Base-by-base conservation (phyloP, 2,797 vertebrate species). In the Enteromius fasciolatus region DNA sequence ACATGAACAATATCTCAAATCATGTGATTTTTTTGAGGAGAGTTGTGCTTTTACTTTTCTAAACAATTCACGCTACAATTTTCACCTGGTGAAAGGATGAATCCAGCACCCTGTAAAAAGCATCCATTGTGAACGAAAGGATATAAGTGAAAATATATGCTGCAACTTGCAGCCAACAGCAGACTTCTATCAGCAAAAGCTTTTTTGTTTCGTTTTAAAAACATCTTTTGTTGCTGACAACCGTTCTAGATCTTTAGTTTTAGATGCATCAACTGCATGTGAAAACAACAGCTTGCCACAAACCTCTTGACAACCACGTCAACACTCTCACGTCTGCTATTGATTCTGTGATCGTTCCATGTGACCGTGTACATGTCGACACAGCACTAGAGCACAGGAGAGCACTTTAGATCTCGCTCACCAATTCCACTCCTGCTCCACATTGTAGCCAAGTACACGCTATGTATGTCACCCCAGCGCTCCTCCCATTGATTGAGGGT, bases 311-410 rank as follows among this genome's bases (percentile, higher is more conserved):
- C 72, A 50, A 76, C 48, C 52, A 54, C 1, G 14, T 48, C 63
- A 17, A 59, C 48, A 61, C 36, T 15, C 48, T 59, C 80, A 46
- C 67, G 81, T 82, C 39, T 36, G 12, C 50, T 23, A 67, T 33
- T 68, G 74, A 83, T 23, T 77, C 28, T 25, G 18, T 2, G 5
- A 25, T 77, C 54, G 39, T 46, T 50, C 74, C 39, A 14, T 77
- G 81, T 48, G 52, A 69, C 50, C 64, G 69, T 5, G 83, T 80
- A 84, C 78, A 68, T 84, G 72, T 84, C 64, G 14, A 79, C 44
- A 63, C 66, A 20, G 66, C 31, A 63, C 75, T 77, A 76, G 25
- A 82, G 25, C 5, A 46, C 74, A 57, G 44, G 52, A 78, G 48
- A 68, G 70, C 83, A 61, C 73, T 75, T 69, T 48, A 44, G 50